Evolutionary conservation across 1,140 invertebrate species (phyloP).

Genomic region (Trissolcus basalis): DNA sequence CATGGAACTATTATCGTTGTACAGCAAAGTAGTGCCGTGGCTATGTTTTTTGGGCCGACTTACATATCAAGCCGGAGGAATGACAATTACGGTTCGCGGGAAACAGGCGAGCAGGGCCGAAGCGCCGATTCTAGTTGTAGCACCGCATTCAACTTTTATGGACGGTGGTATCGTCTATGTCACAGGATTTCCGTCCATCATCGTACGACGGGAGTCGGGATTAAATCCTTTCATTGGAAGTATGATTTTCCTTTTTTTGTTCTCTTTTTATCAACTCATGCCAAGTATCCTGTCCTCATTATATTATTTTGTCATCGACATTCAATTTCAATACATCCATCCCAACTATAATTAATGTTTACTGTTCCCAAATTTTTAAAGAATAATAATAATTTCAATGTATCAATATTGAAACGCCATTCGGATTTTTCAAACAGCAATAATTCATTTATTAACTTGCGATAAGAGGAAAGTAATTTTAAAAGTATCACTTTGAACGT

Average conservation of each 20-base stretch:
- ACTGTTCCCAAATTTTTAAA: too few relatives aligned
- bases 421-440: too few relatives aligned
- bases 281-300: conserved; percentile 2
- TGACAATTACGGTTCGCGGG: conserved; percentile 87
- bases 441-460: too few relatives aligned
- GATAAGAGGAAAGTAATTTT: too few relatives aligned
- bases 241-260: conserved; percentile 77
- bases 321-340: not conserved
- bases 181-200: conserved; percentile 86
- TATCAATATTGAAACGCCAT: not conserved
- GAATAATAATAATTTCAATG: too few relatives aligned
- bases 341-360: too few relatives aligned
- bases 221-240: conserved; percentile 89
- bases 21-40: conserved; percentile 77
- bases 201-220: conserved; percentile 85
- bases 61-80: conserved; percentile 85
- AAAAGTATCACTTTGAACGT: too few relatives aligned
- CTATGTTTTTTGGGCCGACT: conserved; percentile 83
- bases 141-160: conserved; percentile 91
- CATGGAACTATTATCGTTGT: conserved; percentile 8
- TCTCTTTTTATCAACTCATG: not conserved
- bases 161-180: conserved; percentile 89
- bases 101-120: conserved; percentile 83
- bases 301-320: not conserved
- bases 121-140: conserved; percentile 89